These are phyloP conservation scores for Silurus meridionalis DNA, from an alignment of 2,113 vertebrate genomes.

Conservation along the genomic window DNA sequence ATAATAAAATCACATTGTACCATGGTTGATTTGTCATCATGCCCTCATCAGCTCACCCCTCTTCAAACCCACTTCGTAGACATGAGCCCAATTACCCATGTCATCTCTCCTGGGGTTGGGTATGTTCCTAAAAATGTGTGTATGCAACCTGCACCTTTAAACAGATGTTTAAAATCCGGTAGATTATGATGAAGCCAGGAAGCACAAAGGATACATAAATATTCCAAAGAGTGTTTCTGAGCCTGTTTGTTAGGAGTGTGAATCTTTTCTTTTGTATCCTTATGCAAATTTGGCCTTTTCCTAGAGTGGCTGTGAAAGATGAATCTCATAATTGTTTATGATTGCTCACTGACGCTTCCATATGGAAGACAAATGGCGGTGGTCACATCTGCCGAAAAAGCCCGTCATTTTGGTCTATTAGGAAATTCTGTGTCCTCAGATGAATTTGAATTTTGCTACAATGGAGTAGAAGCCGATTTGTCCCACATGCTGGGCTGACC, in stretches of 20 bases:
- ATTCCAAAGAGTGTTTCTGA: background rate
- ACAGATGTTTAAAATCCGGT: too few relatives aligned
- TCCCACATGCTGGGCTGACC: background rate
- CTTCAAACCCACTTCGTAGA: background rate
- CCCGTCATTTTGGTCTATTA: conserved; percentile 5
- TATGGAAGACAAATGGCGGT: conserved; percentile 61
- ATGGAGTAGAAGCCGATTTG: background rate
- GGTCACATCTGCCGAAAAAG: conserved; percentile 45
- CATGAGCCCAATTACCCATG: conserved; percentile 29
- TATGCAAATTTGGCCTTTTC: conserved; percentile 70
- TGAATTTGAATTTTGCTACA: conserved; percentile 1
- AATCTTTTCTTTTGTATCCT: conserved; percentile 57
- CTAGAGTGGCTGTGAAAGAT: conserved; percentile 56
- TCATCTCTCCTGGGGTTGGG: conserved; percentile 41
- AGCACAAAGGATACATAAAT: background rate
- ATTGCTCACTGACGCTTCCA: conserved; percentile 71
- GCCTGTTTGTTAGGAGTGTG: background rate
- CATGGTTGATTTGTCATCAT: conserved; percentile 57
- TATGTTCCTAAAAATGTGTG: conserved; percentile 9
- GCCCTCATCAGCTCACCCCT: conserved; percentile 57
- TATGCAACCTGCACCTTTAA: background rate
- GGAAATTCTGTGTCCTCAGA: conserved; percentile 15
- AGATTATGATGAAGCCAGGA: background rate
- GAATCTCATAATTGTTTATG: conserved; percentile 68
- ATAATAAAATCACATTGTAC: conserved; percentile 63